phyloP scores from a whole-genome alignment of 2,113 vertebrate genomes.

The Pangasianodon gigas region DNA sequence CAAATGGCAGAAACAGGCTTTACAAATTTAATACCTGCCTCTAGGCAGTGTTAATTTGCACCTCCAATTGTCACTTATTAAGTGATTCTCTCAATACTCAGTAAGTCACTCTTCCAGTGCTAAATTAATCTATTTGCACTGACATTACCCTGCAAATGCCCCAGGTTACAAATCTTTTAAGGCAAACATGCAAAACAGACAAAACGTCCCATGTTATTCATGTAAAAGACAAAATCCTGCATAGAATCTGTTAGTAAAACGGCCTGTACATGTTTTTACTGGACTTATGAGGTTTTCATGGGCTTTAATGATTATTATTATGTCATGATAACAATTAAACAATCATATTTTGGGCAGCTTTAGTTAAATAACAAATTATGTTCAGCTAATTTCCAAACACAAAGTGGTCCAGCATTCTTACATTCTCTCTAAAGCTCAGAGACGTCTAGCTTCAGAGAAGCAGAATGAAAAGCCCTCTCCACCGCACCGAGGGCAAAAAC shows the following conservation, averaged over 20 bases:
- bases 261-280: background rate
- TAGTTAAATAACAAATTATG: background rate
- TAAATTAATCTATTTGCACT: background rate
- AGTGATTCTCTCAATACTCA: background rate
- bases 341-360: background rate
- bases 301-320: background rate
- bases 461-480: slow-evolving; percentile 17
- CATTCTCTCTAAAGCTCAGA: slow-evolving; percentile 10
- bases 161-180: background rate
- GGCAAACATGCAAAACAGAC: background rate
- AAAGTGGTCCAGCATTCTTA: background rate
- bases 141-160: background rate
- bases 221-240: background rate
- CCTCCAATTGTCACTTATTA: background rate
- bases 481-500: slow-evolving; percentile 10
- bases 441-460: background rate
- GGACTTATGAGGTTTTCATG: background rate
- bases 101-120: background rate
- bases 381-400: background rate
- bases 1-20: background rate
- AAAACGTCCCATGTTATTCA: background rate
- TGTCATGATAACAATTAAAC: background rate
- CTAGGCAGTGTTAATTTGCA: background rate
- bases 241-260: background rate
- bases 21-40: background rate